phyloP scores from a whole-genome alignment of 2,888 invertebrate genomes.

The Ennomos erosarius region DNA sequence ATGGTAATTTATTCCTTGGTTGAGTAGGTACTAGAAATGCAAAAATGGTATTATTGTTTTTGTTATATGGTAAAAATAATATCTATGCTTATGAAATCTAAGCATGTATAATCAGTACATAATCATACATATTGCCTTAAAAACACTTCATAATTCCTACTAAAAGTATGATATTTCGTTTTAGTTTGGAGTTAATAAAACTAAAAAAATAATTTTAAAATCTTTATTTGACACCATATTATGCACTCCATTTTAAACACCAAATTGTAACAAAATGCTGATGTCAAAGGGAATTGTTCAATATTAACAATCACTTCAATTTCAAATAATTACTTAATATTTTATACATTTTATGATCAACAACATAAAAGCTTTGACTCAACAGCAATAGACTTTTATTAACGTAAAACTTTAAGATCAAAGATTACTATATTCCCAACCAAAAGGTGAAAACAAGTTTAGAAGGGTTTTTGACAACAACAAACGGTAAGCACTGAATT shows the following conservation, averaged over 20 bases:
- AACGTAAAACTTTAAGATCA: constrained; percentile 1
- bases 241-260: constrained; percentile 77
- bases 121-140: too few relatives aligned
- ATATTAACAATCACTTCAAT: constrained; percentile 7
- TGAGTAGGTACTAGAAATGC: not conserved
- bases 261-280: constrained; percentile 84
- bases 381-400: constrained; percentile 2
- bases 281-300: constrained; percentile 33
- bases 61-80: not conserved
- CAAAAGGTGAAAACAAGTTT: too few relatives aligned
- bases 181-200: constrained; percentile 19
- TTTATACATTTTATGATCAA: not conserved
- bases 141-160: too few relatives aligned
- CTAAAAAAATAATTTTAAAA: constrained; percentile 52
- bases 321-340: too few relatives aligned
- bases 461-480: too few relatives aligned
- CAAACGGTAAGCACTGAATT: too few relatives aligned
- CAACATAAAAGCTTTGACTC: not conserved
- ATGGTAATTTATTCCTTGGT: not conserved
- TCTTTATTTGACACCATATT: constrained; percentile 82
- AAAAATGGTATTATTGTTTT: not conserved
- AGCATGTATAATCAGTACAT: too few relatives aligned
- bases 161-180: too few relatives aligned
- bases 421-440: constrained; percentile 1
- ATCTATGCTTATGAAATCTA: too few relatives aligned